A percentile compares a stretch with the other conserved stretches of the same genome.
Conservation (phyloP, 1,140 invertebrate genomes). For the Aricia agestis region DNA sequence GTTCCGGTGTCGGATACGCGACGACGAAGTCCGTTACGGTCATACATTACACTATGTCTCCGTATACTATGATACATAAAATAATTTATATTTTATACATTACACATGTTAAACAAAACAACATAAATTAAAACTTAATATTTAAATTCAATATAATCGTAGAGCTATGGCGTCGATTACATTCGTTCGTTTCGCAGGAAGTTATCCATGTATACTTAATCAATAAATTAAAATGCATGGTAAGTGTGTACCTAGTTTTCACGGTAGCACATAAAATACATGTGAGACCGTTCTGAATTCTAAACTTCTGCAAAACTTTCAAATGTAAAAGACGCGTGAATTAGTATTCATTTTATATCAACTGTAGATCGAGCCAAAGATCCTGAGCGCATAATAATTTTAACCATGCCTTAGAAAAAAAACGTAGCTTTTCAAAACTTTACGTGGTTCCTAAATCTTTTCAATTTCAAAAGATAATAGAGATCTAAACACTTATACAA, state of each 20-base stretch:
- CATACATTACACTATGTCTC: neutral
- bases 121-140: conserved; percentile 14
- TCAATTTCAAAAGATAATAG: neutral
- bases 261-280: neutral
- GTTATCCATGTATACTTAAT: neutral
- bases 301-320: neutral
- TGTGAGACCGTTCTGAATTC: neutral
- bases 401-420: neutral
- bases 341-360: neutral
- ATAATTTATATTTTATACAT: conserved; percentile 20
- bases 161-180: neutral
- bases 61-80: conserved; percentile 18
- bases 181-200: neutral
- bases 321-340: neutral
- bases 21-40: conserved; percentile 3
- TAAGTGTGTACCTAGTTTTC: neutral
- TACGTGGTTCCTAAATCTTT: neutral
- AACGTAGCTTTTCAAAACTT: neutral
- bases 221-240: neutral
- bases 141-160: neutral
- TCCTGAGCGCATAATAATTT: neutral
- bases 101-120: conserved; percentile 8
- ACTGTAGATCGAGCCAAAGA: neutral
- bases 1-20: neutral
- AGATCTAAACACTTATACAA: neutral